Base-by-base conservation (phyloP, 1,140 invertebrate species). In the Medauroidea extradentata region DNA sequence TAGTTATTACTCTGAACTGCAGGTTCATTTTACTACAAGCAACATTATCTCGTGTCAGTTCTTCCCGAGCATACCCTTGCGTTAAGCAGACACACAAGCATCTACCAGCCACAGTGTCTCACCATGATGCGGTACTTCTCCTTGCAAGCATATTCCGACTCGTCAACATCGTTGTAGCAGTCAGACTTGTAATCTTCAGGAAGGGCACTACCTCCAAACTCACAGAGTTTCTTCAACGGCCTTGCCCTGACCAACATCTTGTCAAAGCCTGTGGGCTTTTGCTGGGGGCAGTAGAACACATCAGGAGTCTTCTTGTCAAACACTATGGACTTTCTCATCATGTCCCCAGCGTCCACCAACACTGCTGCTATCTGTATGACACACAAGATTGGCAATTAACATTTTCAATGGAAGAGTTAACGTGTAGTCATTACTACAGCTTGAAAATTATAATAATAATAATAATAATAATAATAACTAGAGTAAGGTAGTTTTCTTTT, bases 81-180 rank as follows among this genome's bases (percentile, higher is more conserved):
- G 29, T 34, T 34, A 34, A 34, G 29, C 11, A 11, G 29, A 4
- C 4, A 34, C 29, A 11, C n/a, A 34, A 34, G 29, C 29, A 7
- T 34, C 29, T 34, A 11, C 29, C 5, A 34, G 29, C 5, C 5
- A 11, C 29, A 34, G 29, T n/a, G n/a, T 65, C 76, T 81, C 74
- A 90, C 88, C 88, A 90, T 87, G 63, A 91, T 91, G 69, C 89
- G 77, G 65, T 87, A 84, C 71, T 91, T 91, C 71, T 91, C 89
- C 71, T 89, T 88, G 74, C 89, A 91, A 13, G 88, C 89, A 67
- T 85, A 91, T 52, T 87, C 85, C 14, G 84, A 84, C 73, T 91
- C 89, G 68, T 91, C 89, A 9, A 90, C 83, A 70, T 91, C 87
- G 69, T 88, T 85, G 72, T 89, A 91, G 67, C 89, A 91, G 68